phyloP scores from a whole-genome alignment of 2,113 vertebrate genomes.

The Ciconia maguari region DNA sequence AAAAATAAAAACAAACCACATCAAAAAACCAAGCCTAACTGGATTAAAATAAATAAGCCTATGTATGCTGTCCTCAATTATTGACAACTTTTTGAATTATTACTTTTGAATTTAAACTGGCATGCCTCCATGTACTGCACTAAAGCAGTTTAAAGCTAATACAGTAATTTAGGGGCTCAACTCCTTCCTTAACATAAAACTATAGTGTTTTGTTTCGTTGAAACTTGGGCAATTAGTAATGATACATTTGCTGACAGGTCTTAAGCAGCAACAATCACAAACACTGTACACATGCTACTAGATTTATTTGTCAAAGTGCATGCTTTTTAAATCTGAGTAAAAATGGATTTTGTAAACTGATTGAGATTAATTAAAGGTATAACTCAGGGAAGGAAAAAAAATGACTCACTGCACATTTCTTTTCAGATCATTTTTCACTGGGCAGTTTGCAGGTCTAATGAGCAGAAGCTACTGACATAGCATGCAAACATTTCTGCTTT shows the following conservation, averaged over 20 bases:
- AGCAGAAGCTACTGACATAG: conserved; percentile 24
- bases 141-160: conserved; percentile 18
- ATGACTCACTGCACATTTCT: conserved; percentile 35
- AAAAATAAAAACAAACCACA: not conserved
- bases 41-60: conserved; percentile 7
- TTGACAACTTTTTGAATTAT: not conserved
- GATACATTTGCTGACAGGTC: conserved; percentile 19
- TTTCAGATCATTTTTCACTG: conserved; percentile 58
- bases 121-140: not conserved
- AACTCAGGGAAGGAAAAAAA: conserved; percentile 21
- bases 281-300: not conserved
- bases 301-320: conserved; percentile 44
- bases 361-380: conserved; percentile 65
- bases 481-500: conserved; percentile 10
- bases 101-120: not conserved
- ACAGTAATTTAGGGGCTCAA: not conserved
- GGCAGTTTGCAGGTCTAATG: conserved; percentile 27
- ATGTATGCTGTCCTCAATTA: not conserved
- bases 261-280: conserved; percentile 27
- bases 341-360: conserved; percentile 55
- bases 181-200: not conserved
- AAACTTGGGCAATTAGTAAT: conserved; percentile 16
- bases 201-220: not conserved
- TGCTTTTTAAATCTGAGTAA: conserved; percentile 35
- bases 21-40: not conserved